These are phyloP conservation scores for Hirundichthys speculiger DNA, from an alignment of 2,113 vertebrate species.

Conservation along the genomic window DNA sequence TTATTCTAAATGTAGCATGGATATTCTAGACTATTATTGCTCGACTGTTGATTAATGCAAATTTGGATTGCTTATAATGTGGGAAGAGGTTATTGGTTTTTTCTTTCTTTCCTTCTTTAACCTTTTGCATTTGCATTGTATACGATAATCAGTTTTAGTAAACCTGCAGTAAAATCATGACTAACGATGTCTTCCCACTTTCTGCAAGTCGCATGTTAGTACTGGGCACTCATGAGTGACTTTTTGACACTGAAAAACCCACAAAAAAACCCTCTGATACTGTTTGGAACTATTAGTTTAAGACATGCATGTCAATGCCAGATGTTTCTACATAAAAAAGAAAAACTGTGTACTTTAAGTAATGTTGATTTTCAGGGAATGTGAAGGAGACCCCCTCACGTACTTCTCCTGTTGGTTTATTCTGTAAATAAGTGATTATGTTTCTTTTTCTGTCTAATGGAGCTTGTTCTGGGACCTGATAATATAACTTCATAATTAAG, in stretches of 20 bases:
- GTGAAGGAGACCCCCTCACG: slow-evolving; percentile 18
- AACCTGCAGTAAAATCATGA: slow-evolving; percentile 9
- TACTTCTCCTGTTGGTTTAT: slow-evolving; percentile 23
- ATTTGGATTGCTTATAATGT: slow-evolving; percentile 5
- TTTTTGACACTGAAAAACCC: slow-evolving; percentile 18
- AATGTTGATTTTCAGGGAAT: slow-evolving; percentile 12
- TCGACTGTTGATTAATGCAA: slow-evolving; percentile 4
- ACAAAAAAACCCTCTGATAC: slow-evolving; percentile 5
- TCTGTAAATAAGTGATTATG: slow-evolving; percentile 44
- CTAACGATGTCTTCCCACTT: slow-evolving; percentile 35
- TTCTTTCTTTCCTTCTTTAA: slow-evolving; percentile 3
- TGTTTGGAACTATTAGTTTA: slow-evolving; percentile 10
- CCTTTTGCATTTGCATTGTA: slow-evolving; percentile 25
- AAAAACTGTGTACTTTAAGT: slow-evolving; percentile 57
- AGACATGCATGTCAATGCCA: slow-evolving; percentile 20
- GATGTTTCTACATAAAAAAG: slow-evolving; percentile 27
- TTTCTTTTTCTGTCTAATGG: slow-evolving; percentile 26
- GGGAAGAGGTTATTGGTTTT: too few species aligned
- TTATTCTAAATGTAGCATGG: slow-evolving; percentile 53
- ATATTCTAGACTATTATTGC: slow-evolving; percentile 23
- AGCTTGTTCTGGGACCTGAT: slow-evolving; percentile 62
- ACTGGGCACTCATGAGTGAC: neutral
- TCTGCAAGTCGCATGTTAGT: neutral
- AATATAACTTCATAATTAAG: slow-evolving; percentile 39
- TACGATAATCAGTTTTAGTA: slow-evolving; percentile 28